These are phyloP conservation scores for Haliclona indistincta DNA, from an alignment of 37 sponge, comb jelly and placozoan genomes.

Conservation along the genomic window DNA sequence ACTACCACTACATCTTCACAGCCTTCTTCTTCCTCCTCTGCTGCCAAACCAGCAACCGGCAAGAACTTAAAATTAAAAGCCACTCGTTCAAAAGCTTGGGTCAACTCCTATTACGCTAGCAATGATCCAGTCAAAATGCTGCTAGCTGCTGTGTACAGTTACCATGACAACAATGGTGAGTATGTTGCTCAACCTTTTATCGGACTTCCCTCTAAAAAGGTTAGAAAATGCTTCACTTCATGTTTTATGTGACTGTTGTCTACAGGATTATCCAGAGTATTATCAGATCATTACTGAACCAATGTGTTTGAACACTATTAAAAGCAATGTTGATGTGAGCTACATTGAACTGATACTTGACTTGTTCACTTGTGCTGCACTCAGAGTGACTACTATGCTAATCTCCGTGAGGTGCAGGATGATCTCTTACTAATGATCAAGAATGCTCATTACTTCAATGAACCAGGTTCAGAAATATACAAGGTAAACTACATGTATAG, in stretches of 20 bases:
- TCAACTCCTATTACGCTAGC: conserved; percentile 27
- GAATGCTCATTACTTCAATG: conserved; percentile 74
- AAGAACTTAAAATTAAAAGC: too few species aligned
- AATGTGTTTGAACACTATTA: conserved; percentile 59
- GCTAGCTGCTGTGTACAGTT: conserved; percentile 35
- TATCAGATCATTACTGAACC: conserved; percentile 78
- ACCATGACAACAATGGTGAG: conserved; percentile 42
- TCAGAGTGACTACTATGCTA: conserved; percentile 32
- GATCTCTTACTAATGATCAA: conserved; percentile 71
- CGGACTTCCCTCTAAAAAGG: conserved; percentile 53
- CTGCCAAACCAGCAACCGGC: too few species aligned
- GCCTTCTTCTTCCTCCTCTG: neutral
- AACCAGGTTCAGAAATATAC: conserved; percentile 53
- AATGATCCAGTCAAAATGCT: conserved; percentile 55
- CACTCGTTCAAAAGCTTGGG: conserved; percentile 54
- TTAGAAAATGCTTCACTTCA: neutral
- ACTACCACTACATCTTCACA: neutral
- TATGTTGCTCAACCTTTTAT: conserved; percentile 63
- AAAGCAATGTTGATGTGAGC: conserved; percentile 53
- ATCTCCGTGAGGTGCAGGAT: conserved; percentile 51
- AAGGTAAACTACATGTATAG: conserved; percentile 2
- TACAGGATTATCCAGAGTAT: conserved; percentile 70
- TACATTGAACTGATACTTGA: neutral
- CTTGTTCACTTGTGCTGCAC: neutral
- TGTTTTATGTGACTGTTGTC: neutral